Evolutionary conservation across 1,140 invertebrate genomes (phyloP), one percentile per base, ranked within the genome.

Genomic region (Cherax destructor): DNA sequence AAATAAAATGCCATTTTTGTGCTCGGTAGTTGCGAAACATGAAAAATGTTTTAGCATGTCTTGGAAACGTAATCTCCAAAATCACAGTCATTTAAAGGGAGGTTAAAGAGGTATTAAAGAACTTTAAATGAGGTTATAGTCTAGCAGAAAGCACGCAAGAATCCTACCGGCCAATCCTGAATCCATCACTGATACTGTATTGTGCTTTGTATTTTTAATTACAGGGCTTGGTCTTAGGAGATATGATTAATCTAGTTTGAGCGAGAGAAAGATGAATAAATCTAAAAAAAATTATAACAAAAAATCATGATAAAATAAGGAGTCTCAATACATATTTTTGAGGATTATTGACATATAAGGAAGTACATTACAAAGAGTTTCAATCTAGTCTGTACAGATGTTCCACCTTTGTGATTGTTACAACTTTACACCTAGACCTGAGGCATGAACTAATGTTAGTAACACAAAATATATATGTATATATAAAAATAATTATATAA

Each of bases 321-420:
- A 69, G 24, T 81, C 79, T 56, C 56, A 56, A 5, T 65, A 65
- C 61, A 65, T 24, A 81, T 24, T 81, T 59, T 11, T 81, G 13
- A 56, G 79, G 50, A 81, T 81, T 81, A 81, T 81, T 81, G 50
- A 81, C 79, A 81, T 81, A 81, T 21, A 81, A 81, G 49, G 79
- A 81, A 81, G 79, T 81, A 74, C 52, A 83, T 72, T 89, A 89
- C 69, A 89, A 81, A 89, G 86, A 88, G 87, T 81, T 69, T 89
- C 87, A 83, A 47, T 59, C 47, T 89, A 89, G 87, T 89, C 87
- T 83, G 72, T 81, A 83, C 87, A 89, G 87, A 89, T 83, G 87
- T 81, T 89, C 87, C 79, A 76, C 79, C 52, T 69, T 89, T 56
- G 56, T 56, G 79, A 83, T 72, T 72, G 65, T 52, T 59, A 30